A percentile compares a stretch with the other conserved stretches of the same genome.
Conservation (phyloP, 2,797 vertebrate genomes). For the Nothura maculosa region DNA sequence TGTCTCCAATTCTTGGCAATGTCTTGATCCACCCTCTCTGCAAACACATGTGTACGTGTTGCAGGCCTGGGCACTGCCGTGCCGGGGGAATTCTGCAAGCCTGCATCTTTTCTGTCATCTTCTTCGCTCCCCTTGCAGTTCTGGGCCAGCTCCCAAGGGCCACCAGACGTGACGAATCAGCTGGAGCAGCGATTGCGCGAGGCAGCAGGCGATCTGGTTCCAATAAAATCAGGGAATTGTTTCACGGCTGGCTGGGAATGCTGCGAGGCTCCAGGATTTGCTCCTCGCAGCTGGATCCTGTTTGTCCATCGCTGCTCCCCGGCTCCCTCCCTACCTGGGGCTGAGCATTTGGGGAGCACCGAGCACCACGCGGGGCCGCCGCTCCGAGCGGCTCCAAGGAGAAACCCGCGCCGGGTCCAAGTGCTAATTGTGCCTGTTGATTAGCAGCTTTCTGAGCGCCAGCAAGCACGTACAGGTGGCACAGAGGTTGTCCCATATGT, state of each 20-base stretch:
- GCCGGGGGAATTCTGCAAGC: not conserved
- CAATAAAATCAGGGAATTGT: slow-evolving; percentile 73
- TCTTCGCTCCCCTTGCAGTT: not conserved
- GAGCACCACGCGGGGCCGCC: not conserved
- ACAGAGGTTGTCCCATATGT: not conserved
- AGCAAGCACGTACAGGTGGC: not conserved
- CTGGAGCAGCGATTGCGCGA: not conserved
- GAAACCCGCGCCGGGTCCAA: not conserved
- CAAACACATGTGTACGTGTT: not conserved
- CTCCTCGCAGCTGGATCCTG: slow-evolving; percentile 72
- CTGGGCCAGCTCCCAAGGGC: slow-evolving; percentile 8
- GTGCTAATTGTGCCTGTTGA: not conserved
- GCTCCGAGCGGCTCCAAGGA: not conserved
- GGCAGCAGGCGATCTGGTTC: slow-evolving; percentile 48
- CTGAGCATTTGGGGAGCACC: not conserved
- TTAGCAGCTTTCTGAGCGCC: not conserved
- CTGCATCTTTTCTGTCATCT: not conserved
- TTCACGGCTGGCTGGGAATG: slow-evolving; percentile 73
- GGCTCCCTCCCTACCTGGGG: not conserved
- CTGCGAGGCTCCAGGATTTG: slow-evolving; percentile 61
- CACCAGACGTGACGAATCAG: slow-evolving; percentile 34
- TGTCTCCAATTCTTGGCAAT: not conserved
- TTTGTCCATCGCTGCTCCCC: slow-evolving; percentile 14
- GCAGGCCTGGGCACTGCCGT: not conserved
- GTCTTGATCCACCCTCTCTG: not conserved